phyloP scores from a whole-genome alignment of 2,797 vertebrate genomes.

The Thalassophryne amazonica region DNA sequence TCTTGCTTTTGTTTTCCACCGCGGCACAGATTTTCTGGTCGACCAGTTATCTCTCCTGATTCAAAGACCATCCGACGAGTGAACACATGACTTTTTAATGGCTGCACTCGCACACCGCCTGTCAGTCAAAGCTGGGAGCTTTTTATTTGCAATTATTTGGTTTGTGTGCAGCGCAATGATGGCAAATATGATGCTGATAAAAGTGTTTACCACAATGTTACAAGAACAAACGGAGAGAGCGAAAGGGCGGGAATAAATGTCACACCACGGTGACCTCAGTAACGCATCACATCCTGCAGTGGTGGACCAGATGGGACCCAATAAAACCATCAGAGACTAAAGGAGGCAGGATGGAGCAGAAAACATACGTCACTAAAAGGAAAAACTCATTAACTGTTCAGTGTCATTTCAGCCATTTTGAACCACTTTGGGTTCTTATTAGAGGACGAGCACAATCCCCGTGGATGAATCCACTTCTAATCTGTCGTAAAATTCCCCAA shows the following conservation, averaged over 20 bases:
- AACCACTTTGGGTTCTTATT: no score
- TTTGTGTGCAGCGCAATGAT: conserved; percentile 56
- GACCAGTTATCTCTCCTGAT: conserved; percentile 52
- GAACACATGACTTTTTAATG: conserved; percentile 42
- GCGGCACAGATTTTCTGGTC: conserved; percentile 28
- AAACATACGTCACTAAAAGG: not conserved
- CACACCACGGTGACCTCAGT: conserved; percentile 8
- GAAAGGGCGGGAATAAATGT: not conserved
- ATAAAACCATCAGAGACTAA: conserved; percentile 60
- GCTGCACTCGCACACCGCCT: conserved; percentile 45
- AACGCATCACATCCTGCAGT: conserved; percentile 1
- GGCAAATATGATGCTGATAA: conserved; percentile 62
- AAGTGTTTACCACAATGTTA: conserved; percentile 63
- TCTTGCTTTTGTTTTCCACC: conserved; percentile 9
- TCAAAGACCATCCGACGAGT: conserved; percentile 42
- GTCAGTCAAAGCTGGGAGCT: conserved; percentile 40
- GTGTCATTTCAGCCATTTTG: no score
- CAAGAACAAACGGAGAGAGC: conserved; percentile 11
- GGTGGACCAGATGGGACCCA: conserved; percentile 60
- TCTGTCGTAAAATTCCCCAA: no score
- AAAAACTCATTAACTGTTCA: no score
- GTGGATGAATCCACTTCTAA: no score
- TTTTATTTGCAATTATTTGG: conserved; percentile 64
- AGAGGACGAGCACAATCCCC: no score
- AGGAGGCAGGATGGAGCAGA: conserved; percentile 30